Evolutionary conservation across 2,113 vertebrate genomes (phyloP).

Genomic region (Lepisosteus oculatus): DNA sequence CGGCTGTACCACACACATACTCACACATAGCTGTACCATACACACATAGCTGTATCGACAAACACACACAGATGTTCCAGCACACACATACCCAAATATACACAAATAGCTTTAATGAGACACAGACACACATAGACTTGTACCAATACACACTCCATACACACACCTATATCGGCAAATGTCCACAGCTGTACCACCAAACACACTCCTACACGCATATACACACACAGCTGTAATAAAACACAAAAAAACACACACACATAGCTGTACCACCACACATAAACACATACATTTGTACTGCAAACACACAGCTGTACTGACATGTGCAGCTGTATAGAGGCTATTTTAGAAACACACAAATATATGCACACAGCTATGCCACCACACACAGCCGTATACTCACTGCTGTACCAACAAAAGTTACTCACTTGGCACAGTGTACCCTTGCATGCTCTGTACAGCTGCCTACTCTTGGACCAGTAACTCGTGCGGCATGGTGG

Average conservation of each 20-base stretch:
- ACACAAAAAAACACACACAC: conserved; percentile 15
- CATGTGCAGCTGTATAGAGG: conserved; percentile 7
- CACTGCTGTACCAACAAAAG: not conserved
- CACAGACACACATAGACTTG: conserved; percentile 4
- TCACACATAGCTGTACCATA: conserved; percentile 8
- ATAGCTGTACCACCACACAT: conserved; percentile 11
- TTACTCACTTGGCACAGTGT: too few relatives aligned
- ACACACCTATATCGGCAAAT: too few relatives aligned
- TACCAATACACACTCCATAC: too few relatives aligned
- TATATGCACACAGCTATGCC: conserved; percentile 28
- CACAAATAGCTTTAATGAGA: not conserved
- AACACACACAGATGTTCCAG: conserved; percentile 9
- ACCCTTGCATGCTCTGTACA: too few relatives aligned
- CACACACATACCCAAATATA: not conserved
- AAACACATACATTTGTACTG: conserved; percentile 26
- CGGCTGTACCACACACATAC: not conserved
- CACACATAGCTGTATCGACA: conserved; percentile 21
- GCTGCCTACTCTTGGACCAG: too few relatives aligned
- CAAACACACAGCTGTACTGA: conserved; percentile 8
- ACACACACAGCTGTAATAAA: conserved; percentile 1
- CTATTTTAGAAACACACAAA: conserved; percentile 27
- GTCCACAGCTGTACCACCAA: not conserved
- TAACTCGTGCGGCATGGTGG: too few relatives aligned
- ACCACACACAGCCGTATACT: conserved; percentile 9
- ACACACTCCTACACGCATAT: conserved; percentile 8